Conservation (phyloP, 2,797 vertebrate species). For the Cirrhinus mrigala region DNA sequence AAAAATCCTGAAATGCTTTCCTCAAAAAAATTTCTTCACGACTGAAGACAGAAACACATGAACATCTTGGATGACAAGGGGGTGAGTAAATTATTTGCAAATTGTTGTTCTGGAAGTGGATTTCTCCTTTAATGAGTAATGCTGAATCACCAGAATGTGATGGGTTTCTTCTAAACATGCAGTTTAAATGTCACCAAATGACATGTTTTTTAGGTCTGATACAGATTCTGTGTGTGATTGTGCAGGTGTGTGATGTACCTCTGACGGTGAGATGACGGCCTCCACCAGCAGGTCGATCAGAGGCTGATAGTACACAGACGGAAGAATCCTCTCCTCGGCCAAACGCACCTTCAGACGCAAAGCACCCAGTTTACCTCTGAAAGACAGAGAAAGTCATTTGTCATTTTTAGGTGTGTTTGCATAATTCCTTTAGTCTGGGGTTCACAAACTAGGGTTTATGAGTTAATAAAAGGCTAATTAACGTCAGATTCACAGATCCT, state of each 20-base stretch:
- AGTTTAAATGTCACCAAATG: background rate
- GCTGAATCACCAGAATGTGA: background rate
- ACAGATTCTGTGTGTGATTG: background rate
- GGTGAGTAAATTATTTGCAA: no score
- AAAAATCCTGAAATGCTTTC: no score
- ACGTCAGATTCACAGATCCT: no score
- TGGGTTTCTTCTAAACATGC: background rate
- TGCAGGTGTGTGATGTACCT: conserved; percentile 75
- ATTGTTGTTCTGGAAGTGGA: no score
- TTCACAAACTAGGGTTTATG: background rate
- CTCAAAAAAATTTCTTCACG: no score
- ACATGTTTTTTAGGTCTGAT: background rate
- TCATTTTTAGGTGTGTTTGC: background rate
- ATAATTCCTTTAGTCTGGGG: background rate
- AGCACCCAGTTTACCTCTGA: conserved; percentile 87
- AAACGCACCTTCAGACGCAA: conserved; percentile 87
- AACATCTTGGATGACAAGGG: no score
- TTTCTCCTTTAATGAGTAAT: no score
- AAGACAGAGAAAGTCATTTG: background rate
- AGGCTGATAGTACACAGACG: conserved; percentile 84
- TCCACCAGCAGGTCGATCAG: conserved; percentile 87
- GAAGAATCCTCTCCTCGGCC: conserved; percentile 86
- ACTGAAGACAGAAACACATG: no score
- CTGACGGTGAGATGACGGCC: conserved; percentile 80
- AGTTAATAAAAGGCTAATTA: no score